These are phyloP conservation scores for Trichogramma dendrolimi DNA, from an alignment of 2,888 invertebrate genomes.

Conservation along the genomic window DNA sequence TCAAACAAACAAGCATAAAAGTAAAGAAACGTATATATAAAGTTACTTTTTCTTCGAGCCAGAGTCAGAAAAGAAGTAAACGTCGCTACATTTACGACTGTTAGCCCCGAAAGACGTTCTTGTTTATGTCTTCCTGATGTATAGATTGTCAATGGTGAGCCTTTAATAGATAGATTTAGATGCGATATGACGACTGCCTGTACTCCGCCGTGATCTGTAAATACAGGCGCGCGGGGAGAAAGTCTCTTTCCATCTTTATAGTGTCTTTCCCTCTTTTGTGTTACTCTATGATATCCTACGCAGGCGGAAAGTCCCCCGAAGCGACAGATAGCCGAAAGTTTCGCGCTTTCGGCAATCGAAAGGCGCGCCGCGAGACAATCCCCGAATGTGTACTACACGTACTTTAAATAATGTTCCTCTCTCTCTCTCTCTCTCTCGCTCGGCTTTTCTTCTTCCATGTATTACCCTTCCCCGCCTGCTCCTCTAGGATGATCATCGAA, in stretches of 20 bases:
- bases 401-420: conserved; percentile 23
- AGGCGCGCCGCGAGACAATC: conserved; percentile 13
- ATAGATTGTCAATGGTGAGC: conserved; percentile 24
- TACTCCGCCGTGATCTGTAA: conserved; percentile 42
- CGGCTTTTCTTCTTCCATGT: too few species aligned
- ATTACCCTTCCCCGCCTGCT: too few species aligned
- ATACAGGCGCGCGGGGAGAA: conserved; percentile 27
- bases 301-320: conserved; percentile 18
- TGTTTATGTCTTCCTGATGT: conserved; percentile 29
- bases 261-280: conserved; percentile 4
- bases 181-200: conserved; percentile 37
- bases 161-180: conserved; percentile 40
- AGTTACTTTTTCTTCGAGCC: conserved; percentile 7
- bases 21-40: conserved; percentile 19
- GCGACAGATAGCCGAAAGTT: conserved; percentile 13
- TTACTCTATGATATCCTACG: conserved; percentile 20
- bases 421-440: too few species aligned
- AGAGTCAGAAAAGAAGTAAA: conserved; percentile 16
- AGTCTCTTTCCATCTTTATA: not conserved
- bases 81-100: conserved; percentile 24
- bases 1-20: conserved; percentile 12
- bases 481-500: too few species aligned
- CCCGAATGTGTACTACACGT: conserved; percentile 25
- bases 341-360: not conserved
- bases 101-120: conserved; percentile 13